A percentile compares a stretch with the other conserved stretches of the same genome.
Evolutionary conservation across 1,140 invertebrate species (phyloP).

Genomic region (Leptinotarsa lineolata): DNA sequence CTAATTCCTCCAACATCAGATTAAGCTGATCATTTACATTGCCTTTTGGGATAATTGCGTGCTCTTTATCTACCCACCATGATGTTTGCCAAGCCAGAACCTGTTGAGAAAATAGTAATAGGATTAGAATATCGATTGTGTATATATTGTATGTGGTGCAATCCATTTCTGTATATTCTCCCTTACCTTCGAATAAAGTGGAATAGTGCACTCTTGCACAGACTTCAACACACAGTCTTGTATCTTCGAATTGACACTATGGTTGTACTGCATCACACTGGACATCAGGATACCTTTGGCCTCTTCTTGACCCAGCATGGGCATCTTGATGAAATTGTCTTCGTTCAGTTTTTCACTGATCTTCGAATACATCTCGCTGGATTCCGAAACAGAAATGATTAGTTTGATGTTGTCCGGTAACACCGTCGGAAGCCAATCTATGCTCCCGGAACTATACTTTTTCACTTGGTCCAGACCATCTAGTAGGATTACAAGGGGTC

Average conservation of each 20-base stretch:
- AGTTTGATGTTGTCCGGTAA: conserved; percentile 73
- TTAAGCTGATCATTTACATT: conserved; percentile 64
- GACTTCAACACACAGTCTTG: conserved; percentile 64
- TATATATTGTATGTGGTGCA: too few relatives aligned
- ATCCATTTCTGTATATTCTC: too few relatives aligned
- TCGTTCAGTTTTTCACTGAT: conserved; percentile 56
- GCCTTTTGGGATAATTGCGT: conserved; percentile 58
- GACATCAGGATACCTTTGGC: conserved; percentile 61
- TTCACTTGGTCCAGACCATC: conserved; percentile 73
- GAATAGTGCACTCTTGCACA: conserved; percentile 67
- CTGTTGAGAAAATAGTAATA: conserved; percentile 51
- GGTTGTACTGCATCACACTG: conserved; percentile 65
- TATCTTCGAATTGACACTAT: conserved; percentile 64
- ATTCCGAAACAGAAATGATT: conserved; percentile 70
- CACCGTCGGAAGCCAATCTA: conserved; percentile 71
- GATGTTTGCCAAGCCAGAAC: conserved; percentile 71
- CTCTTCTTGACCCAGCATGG: conserved; percentile 58
- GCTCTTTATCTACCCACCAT: conserved; percentile 60
- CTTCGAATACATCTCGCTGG: conserved; percentile 55
- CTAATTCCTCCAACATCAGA: conserved; percentile 68
- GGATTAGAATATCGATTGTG: too few relatives aligned
- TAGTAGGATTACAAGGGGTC: conserved; percentile 69
- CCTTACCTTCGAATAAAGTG: conserved; percentile 68
- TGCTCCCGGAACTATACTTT: conserved; percentile 56
- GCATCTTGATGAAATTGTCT: conserved; percentile 57